Percentiles rank a stretch among this genome's conserved stretches.
Conservation (phyloP, 2,113 vertebrate genomes). For the Amazona guildingii region DNA sequence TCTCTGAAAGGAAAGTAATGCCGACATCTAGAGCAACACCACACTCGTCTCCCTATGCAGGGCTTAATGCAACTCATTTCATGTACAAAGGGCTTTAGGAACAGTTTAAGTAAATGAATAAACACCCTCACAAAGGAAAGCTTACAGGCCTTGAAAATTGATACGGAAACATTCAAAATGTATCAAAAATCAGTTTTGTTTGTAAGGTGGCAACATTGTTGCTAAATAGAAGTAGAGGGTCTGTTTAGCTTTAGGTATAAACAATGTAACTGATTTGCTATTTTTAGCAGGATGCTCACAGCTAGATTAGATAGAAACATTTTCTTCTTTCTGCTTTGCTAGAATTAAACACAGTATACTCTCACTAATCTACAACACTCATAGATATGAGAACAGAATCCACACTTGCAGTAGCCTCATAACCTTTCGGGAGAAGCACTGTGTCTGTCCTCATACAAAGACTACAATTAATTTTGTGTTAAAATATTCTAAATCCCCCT, state of each 20-base stretch:
- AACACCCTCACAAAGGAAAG: background rate
- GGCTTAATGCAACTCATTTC: background rate
- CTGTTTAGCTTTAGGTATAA: background rate
- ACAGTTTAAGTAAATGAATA: background rate
- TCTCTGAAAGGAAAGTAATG: background rate
- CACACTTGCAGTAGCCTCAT: background rate
- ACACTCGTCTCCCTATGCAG: accelerated
- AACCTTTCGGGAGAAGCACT: background rate
- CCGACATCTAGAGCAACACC: background rate
- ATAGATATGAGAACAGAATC: background rate
- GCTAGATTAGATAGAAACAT: background rate
- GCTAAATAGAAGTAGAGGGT: background rate
- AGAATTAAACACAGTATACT: background rate
- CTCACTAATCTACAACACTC: background rate
- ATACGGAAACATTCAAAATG: background rate
- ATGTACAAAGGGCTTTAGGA: background rate
- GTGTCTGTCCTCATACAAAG: background rate
- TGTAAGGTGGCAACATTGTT: background rate
- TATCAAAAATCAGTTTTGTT: background rate
- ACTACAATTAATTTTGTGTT: background rate
- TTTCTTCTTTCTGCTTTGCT: background rate
- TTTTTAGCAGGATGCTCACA: background rate
- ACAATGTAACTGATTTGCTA: background rate
- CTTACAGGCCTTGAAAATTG: background rate
- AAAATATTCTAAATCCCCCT: background rate